Conservation (phyloP, 2,888 invertebrate species). For the Neuroscelio doddi region DNA sequence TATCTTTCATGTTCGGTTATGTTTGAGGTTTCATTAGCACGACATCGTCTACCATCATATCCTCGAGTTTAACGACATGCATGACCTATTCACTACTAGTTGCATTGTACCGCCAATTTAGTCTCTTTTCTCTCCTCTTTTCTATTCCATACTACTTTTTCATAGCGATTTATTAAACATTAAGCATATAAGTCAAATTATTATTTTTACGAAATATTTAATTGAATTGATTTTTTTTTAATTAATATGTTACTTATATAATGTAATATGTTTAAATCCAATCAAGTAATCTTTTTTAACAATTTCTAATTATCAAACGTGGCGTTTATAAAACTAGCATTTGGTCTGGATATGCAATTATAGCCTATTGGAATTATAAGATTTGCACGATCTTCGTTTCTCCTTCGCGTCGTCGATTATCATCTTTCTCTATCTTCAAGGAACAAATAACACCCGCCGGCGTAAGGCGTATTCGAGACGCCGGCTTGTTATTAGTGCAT, state of each 20-base stretch:
- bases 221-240: no score
- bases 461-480: constrained; percentile 38
- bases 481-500: constrained; percentile 61
- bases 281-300: neutral
- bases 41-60: constrained; percentile 26
- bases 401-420: constrained; percentile 16
- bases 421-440: constrained; percentile 17
- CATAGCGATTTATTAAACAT: no score
- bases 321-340: neutral
- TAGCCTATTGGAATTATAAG: constrained; percentile 16
- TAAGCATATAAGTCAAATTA: no score
- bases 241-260: no score
- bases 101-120: constrained; percentile 16
- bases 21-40: constrained; percentile 43
- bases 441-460: constrained; percentile 43
- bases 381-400: constrained; percentile 9
- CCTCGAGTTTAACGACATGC: constrained; percentile 29
- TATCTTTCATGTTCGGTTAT: constrained; percentile 21
- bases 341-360: constrained; percentile 15
- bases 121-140: neutral
- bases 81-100: constrained; percentile 26
- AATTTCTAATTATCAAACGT: neutral
- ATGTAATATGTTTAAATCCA: neutral
- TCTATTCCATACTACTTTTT: neutral
- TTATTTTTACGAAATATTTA: no score